Evolutionary conservation across 2,797 vertebrate genomes (phyloP), one percentile per base, ranked within the genome.

Genomic region (Pampus argenteus): DNA sequence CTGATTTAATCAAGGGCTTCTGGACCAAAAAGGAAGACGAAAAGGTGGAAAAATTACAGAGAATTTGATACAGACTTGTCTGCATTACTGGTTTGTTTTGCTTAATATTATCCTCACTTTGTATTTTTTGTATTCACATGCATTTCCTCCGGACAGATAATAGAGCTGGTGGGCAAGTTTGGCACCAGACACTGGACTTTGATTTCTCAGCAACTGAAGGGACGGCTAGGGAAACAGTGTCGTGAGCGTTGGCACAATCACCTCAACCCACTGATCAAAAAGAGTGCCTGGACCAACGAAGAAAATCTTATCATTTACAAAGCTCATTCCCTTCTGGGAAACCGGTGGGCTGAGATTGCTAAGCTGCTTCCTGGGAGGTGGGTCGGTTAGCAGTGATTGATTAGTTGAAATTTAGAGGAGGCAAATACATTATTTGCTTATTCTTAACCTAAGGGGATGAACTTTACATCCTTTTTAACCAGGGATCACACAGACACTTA

Each of bases 21-120:
- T 99, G 97, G 97, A 96, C 96, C 18, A 97, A 94, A 90, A 96
- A 97, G 50, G 97, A 99, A 88, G 98, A 99, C 72, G 93, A 97
- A 56, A 96, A 95, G 95, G 98, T 98, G 60, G 82, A 36, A 23
- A 51, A 63, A 56, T 13, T 4, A n/a, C 6, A 34, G 1, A 14
- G 2, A 23, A 40, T 65, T 29, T 42, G 8, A 58, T 34, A 18
- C 9, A 58, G 17, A 42, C 6, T n/a, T 57, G 1, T 0, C 8
- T 40, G 34, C 13, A 42, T 26, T 15, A 15, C 13, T 34, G 31
- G 10, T 34, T 29, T 7, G 6, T 7, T 13, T 5, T 54, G 38
- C 38, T 40, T 20, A 22, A 15, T 58, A 11, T 15, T 50, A 0
- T 47, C 9, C 5, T 62, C 14, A 40, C 14, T 49, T 44, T 48